These are phyloP conservation scores for Hybognathus amarus DNA, from an alignment of 2,797 vertebrate species.

Conservation along the genomic window DNA sequence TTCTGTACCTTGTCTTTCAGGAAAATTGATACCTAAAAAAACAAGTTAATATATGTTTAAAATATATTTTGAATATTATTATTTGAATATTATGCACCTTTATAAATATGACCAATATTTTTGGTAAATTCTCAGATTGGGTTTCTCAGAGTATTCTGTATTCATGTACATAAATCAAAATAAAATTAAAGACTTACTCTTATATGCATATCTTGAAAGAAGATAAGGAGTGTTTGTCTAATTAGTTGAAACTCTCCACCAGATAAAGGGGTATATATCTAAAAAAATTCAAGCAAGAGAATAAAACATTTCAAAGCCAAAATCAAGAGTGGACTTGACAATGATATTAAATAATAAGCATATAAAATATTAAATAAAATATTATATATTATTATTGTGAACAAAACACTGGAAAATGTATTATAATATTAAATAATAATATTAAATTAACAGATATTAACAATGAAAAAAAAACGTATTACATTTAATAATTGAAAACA, in stretches of 20 bases:
- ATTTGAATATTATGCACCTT: not conserved
- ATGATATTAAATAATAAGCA: no score
- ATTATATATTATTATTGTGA: not conserved
- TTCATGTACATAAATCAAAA: not conserved
- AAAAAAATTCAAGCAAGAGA: conserved; percentile 39
- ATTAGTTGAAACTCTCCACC: conserved; percentile 95
- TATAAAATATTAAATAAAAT: no score
- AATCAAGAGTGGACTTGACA: not conserved
- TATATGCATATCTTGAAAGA: conserved; percentile 99
- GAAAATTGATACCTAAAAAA: conserved; percentile 93
- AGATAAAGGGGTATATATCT: conserved; percentile 86
- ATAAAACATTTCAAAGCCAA: not conserved
- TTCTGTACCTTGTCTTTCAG: conserved; percentile 98
- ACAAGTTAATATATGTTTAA: not conserved
- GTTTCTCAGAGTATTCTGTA: not conserved
- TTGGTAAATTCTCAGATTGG: not conserved
- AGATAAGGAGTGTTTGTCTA: conserved; percentile 93
- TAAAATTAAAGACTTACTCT: conserved; percentile 80
- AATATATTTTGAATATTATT: not conserved
- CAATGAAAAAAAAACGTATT: not conserved
- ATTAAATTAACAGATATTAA: not conserved
- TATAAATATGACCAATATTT: not conserved
- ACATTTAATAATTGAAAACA: not conserved
- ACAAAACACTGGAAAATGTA: not conserved
- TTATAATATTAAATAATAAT: not conserved